phyloP scores from a whole-genome alignment of 2,888 invertebrate genomes.

The Nemotelus nigrinus region DNA sequence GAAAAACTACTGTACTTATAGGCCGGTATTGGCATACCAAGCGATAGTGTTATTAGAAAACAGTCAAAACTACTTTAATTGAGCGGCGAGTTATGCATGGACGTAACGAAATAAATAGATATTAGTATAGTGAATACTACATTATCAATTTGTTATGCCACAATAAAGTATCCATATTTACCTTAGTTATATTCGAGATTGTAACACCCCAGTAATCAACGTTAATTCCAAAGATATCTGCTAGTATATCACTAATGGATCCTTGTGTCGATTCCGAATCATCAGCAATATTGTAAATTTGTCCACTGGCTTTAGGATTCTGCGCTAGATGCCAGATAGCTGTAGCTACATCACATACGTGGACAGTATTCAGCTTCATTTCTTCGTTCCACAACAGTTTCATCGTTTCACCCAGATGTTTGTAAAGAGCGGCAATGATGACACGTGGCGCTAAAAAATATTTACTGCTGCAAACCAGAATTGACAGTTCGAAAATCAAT shows the following conservation, averaged over 20 bases:
- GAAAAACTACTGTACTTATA: too few species aligned
- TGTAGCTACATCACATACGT: slow-evolving; percentile 83
- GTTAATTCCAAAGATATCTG: slow-evolving; percentile 85
- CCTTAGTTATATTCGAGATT: slow-evolving; percentile 83
- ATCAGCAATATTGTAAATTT: slow-evolving; percentile 86
- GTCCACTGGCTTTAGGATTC: slow-evolving; percentile 66
- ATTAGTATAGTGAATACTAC: too few species aligned
- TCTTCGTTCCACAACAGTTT: slow-evolving; percentile 89
- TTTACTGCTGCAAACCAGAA: background rate
- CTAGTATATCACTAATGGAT: slow-evolving; percentile 79
- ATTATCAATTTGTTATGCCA: background rate
- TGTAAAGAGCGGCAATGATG: slow-evolving; percentile 88
- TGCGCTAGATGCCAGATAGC: slow-evolving; percentile 81
- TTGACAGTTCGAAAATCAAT: background rate
- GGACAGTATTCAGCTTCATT: slow-evolving; percentile 86
- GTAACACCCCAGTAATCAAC: slow-evolving; percentile 88
- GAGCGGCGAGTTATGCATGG: too few species aligned
- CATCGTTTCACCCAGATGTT: slow-evolving; percentile 88
- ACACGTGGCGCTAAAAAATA: slow-evolving; percentile 77
- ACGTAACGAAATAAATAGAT: too few species aligned
- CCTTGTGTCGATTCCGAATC: slow-evolving; percentile 86
- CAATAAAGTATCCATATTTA: slow-evolving; percentile 57
- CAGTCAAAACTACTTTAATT: too few species aligned
- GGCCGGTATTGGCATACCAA: too few species aligned
- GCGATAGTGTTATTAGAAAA: too few species aligned